Evolutionary conservation across 2,888 invertebrate genomes (phyloP), one percentile per base, ranked within the genome.

Genomic region (Diploptera punctata): DNA sequence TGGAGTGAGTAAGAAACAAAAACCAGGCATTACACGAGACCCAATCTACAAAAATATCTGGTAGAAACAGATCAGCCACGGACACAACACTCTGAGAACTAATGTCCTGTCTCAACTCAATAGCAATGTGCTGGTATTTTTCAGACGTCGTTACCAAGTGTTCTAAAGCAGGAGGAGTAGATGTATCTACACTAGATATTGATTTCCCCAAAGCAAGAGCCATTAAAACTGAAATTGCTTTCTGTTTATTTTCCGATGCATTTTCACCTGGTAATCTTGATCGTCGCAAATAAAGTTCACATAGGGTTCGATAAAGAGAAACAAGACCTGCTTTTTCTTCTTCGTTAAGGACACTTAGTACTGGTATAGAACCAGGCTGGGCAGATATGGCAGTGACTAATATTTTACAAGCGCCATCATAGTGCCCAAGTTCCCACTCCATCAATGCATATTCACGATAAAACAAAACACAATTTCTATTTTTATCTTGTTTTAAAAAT

Each of bases 401-500:
- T n/a, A 74, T 60, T 75, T 83, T 85, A n/a, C 85, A 76, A 70
- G 86, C 85, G 52, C 78, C 82, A 16, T 85, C 83, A 7, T 79
- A 75, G 76, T 84, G 84, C 18, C 84, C 86, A 38, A 85, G 80
- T 80, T 88, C 88, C 68, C 83, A 82, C 79, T 90, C 89, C 70
- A 89, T 84, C 62, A 90, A 79, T 9, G 89, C 90, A 78, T 88
- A 89, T 80, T 91, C 91, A 3, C 85, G 84, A 78, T 88, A 91
- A 75, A 88, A 86, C 68, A 87, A 82, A 24, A 87, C 78, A 75
- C 87, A 86, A 75, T 86, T 86, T 33, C 89, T 82, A 78, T 89
- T 87, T 43, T 83, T 82, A 0, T 84, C 83, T 47, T 81, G 81
- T 72, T 87, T 88, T 0, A 91, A 77, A 60, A 90, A 81, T 18